Evolutionary conservation across 2,888 invertebrate species (phyloP), one percentile per base, ranked within the genome.

Genomic region (Andrena hattorfiana): DNA sequence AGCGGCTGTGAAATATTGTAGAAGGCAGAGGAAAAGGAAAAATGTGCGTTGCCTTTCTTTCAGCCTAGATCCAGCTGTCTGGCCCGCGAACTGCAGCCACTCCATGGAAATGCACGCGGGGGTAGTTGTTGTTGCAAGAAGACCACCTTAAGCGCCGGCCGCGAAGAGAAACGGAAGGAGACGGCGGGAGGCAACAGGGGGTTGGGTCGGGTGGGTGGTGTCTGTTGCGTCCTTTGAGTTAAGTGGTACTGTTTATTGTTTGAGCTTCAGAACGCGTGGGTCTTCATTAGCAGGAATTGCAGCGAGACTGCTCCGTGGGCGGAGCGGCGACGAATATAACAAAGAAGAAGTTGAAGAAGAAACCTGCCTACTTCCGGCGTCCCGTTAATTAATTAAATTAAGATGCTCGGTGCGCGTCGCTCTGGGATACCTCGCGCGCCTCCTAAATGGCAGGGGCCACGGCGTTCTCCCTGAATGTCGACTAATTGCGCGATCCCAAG

Each of bases 341-440:
- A 66, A 70, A 72, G 70, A 83, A 76, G 72, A 69, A 84, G 73
- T 80, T 77, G 71, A 54, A 81, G 78, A 82, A 85, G 83, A 76
- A 85, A 75, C 77, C 66, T 64, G 62, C 54, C 84, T 66, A 80
- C 75, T 84, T 86, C 75, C 78, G 60, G 82, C 77, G 79, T 87
- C 77, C 83, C 81, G 83, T 89, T 90, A 91, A 91, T 91, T 91
- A 91, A 89, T 91, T 82, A 89, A 88, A 89, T 89, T 87, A 85
- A 85, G 76, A 78, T 76, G 56, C 76, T 72, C 59, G 49, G 63
- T 30, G 68, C 28, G 16, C 62, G 28, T 62, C 30, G 20, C 16
- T 16, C 4, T 16, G 30, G 4, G n/a, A 51, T 66, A 56, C 26
- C 28, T n/a, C 5, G 2, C 28, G 56, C 56, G 51, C 30, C 68